These are phyloP conservation scores for Paramormyrops hopkinsi DNA, from an alignment of 2,797 vertebrate genomes.

Conservation along the genomic window DNA sequence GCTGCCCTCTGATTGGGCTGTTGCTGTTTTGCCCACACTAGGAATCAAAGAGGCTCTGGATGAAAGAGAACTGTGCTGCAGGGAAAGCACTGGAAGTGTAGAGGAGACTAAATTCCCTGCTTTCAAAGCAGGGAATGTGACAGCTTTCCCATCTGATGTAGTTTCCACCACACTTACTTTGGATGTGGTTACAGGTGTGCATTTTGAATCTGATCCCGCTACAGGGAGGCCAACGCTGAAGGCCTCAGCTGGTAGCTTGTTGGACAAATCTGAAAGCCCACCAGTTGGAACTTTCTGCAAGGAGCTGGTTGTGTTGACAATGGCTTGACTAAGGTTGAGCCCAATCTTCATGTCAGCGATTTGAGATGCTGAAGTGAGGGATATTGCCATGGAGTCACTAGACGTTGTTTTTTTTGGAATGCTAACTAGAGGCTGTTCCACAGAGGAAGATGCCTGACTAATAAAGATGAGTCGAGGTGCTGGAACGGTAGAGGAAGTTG, in stretches of 20 bases:
- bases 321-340: conserved; percentile 64
- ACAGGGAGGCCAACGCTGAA: conserved; percentile 43
- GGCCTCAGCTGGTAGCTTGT: conserved; percentile 54
- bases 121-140: conserved; percentile 70
- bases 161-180: conserved; percentile 41
- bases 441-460: conserved; percentile 45
- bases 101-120: conserved; percentile 74
- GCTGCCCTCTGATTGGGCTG: conserved; percentile 27
- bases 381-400: conserved; percentile 32
- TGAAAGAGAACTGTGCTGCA: conserved; percentile 56
- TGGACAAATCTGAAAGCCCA: conserved; percentile 58
- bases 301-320: conserved; percentile 56
- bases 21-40: conserved; percentile 32
- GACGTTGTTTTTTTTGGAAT: conserved; percentile 49
- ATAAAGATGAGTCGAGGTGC: conserved; percentile 69
- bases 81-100: conserved; percentile 65
- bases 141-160: conserved; percentile 53
- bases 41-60: conserved; percentile 37
- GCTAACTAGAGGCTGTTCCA: conserved; percentile 55
- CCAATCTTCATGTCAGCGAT: conserved; percentile 72
- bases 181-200: conserved; percentile 35
- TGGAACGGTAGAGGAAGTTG: conserved; percentile 51
- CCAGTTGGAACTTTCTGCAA: conserved; percentile 59
- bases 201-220: conserved; percentile 50
- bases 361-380: conserved; percentile 62